Conservation (phyloP, 1,140 invertebrate genomes). For the Lordiphosa clarofinis region DNA sequence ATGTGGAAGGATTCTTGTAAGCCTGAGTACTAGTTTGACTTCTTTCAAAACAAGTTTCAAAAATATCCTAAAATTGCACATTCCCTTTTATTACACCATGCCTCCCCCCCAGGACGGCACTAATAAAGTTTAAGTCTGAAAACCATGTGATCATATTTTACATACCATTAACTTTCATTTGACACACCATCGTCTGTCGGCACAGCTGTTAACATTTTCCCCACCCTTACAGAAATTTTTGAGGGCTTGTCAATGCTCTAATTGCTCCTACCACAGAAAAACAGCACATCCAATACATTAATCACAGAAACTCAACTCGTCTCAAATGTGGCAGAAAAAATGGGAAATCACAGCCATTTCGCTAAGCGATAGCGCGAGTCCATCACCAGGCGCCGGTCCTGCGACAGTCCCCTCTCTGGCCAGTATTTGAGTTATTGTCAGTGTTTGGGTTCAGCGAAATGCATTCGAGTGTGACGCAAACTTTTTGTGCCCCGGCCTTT, state of each 20-base stretch:
- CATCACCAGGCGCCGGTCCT: slow-evolving; percentile 15
- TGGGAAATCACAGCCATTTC: slow-evolving; percentile 70
- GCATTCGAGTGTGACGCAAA: slow-evolving; percentile 73
- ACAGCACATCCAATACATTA: slow-evolving; percentile 53
- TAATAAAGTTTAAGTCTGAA: slow-evolving; percentile 44
- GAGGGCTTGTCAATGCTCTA: slow-evolving; percentile 72
- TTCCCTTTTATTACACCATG: no score
- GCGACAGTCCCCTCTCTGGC: slow-evolving; percentile 4
- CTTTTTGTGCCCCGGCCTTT: slow-evolving; percentile 57
- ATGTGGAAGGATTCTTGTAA: no score
- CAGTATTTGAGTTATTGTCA: slow-evolving; percentile 71
- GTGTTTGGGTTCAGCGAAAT: slow-evolving; percentile 22
- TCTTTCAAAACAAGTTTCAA: no score
- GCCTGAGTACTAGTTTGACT: no score
- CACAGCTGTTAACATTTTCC: slow-evolving; percentile 58
- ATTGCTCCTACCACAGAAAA: slow-evolving; percentile 70
- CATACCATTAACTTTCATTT: slow-evolving; percentile 65
- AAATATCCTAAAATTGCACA: no score
- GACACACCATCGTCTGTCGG: slow-evolving; percentile 48
- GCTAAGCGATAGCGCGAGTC: slow-evolving; percentile 61
- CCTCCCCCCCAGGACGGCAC: not conserved
- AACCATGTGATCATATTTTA: slow-evolving; percentile 68
- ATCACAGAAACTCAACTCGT: slow-evolving; percentile 58
- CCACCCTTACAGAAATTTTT: slow-evolving; percentile 11
- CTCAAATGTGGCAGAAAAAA: slow-evolving; percentile 56